Percentiles rank a stretch among this genome's conserved stretches.
These are phyloP conservation scores for Eira barbara DNA, from an alignment of 2,113 vertebrate genomes.

Conservation along the genomic window DNA sequence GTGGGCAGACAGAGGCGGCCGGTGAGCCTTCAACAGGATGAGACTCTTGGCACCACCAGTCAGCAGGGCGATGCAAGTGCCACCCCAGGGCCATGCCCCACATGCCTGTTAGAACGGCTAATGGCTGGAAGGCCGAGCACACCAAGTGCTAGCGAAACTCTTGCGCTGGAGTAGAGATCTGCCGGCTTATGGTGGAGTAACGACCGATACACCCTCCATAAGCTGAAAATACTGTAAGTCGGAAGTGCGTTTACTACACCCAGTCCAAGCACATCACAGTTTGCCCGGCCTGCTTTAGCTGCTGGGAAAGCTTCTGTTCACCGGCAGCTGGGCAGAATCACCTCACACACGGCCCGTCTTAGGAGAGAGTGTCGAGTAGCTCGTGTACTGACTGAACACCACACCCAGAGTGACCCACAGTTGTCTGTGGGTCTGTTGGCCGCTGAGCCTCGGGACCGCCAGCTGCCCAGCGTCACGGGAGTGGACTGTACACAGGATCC, in stretches of 20 bases:
- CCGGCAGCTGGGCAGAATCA: background rate
- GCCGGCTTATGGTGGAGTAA: background rate
- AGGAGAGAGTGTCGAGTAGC: background rate
- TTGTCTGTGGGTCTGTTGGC: background rate
- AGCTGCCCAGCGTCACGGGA: too few relatives aligned
- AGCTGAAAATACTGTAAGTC: background rate
- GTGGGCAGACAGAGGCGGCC: rapidly evolving
- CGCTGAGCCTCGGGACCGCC: background rate
- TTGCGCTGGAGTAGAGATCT: background rate
- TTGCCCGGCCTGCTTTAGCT: background rate
- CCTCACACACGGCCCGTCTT: background rate
- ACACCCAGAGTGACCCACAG: too few relatives aligned
- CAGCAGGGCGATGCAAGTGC: rapidly evolving
- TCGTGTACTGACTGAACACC: background rate
- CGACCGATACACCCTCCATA: rapidly evolving
- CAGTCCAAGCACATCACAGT: background rate
- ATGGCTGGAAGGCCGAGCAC: rapidly evolving
- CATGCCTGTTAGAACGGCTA: rapidly evolving
- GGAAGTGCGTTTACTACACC: too few relatives aligned
- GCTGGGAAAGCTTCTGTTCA: background rate
- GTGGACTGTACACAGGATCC: rapidly evolving
- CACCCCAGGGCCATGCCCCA: rapidly evolving
- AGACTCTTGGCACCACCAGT: too few relatives aligned
- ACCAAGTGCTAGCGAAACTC: rapidly evolving
- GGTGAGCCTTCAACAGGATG: background rate